Evolutionary conservation across 2,797 vertebrate genomes (phyloP), one percentile per base, ranked within the genome.

Genomic region (Esox masquinongy): DNA sequence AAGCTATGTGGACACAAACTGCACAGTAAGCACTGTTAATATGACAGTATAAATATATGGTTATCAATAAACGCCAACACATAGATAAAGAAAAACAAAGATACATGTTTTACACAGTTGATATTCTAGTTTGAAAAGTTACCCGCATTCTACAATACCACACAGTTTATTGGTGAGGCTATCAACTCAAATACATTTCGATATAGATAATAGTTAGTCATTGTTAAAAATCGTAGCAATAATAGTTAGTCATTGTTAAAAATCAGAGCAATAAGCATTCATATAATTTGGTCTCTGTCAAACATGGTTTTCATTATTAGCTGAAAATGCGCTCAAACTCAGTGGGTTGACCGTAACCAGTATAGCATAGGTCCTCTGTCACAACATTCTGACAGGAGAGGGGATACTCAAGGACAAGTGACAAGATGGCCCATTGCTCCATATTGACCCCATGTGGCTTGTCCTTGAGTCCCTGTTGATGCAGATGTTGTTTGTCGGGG

Each of bases 401-500:
- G 29, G 50, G 22, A 49, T 39, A 68, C 36, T 17, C 29, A 53
- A 53, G 22, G 47, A 53, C 22, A 68, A 70, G 15, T 29, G 43
- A 11, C 56, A 70, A 19, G 59, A 29, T n/a, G 53, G 51, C 11
- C 36, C 5, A 72, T 15, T 51, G 14, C 53, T 72, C n/a, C 36
- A 39, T 17, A 36, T 1, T 67, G 64, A n/a, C n/a, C 67, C 19
- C 39, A 53, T 59, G 71, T 71, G 43, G 76, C 81, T 84, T 72
- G 82, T 79, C 78, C 39, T 85, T 17, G 49, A 22, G 53, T 31
- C 49, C 16, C n/a, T 91, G 82, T 91, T 91, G 86, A 67, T 50
- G 86, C 86, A 90, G 88, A 39, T 77, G 75, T 84, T 76, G 69
- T 87, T 81, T 70, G 79, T 78, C 86, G 74, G 77, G 77, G 29